Base-by-base conservation (phyloP, 2,113 vertebrate genomes). In the Amphiprion percula region DNA sequence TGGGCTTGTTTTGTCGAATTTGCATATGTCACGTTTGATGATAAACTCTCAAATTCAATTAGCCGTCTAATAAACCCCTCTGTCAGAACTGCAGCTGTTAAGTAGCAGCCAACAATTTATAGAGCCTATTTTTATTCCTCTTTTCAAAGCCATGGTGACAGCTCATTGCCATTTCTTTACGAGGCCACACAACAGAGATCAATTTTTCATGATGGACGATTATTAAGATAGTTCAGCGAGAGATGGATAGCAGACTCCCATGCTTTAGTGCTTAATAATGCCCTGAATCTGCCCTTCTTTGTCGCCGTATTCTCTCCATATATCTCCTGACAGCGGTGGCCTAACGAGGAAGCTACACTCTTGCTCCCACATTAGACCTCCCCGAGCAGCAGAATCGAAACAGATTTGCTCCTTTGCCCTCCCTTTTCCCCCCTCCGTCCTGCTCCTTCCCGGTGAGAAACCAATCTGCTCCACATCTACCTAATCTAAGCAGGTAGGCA, bases 291-390 rank as follows among this genome's bases (percentile, higher is more conserved):
- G 56, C 53, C 1, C 39, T 44, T 68, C 61, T 74, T 47, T 50
- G 15, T 37, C 77, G 19, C 61, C 69, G 7, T 33, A 6, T 47
- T n/a, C 24, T 24, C 16, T 59, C 37, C 28, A 23, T 2, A 49
- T 59, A 52, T 44, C 41, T 41, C 62, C 41, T 85, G 84, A 85
- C 87, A 76, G 65, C 78, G 82, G 90, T 71, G 83, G 49, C 75
- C 69, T 88, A 89, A 91, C 56, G 30, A 82, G 84, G 72, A 77
- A 49, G 55, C 58, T 72, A 16, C 46, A 60, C 56, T 65, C 68
- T 65, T 21, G 53, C 73, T 61, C 47, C 70, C 17, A 83, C 78
- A 81, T 82, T 59, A 24, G 17, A 21, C 47, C 44, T 65, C 30
- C 26, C 63, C 1, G 9, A 71, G 54, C 59, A 71, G 54, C 59